phyloP scores from a whole-genome alignment of 1,140 invertebrate species.

The Thaumetopoea pityocampa region DNA sequence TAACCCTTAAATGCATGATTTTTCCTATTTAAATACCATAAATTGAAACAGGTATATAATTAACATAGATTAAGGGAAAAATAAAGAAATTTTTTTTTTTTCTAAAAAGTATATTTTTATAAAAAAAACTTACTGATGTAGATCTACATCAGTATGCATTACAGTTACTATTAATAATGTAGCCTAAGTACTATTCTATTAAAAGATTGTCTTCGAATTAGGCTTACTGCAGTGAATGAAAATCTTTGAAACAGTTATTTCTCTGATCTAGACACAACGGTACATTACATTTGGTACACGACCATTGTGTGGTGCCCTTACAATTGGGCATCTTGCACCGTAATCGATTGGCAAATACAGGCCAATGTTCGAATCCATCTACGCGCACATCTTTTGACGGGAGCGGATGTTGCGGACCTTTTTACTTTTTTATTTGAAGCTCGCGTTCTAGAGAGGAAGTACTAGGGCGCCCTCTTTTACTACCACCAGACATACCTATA shows the following conservation, averaged over 20 bases:
- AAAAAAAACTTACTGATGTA: slow-evolving; percentile 30
- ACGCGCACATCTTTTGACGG: slow-evolving; percentile 36
- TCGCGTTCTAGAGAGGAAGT: slow-evolving; percentile 29
- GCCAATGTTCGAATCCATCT: slow-evolving; percentile 42
- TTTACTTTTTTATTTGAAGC: slow-evolving; percentile 33
- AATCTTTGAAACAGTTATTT: slow-evolving; percentile 38
- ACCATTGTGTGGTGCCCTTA: slow-evolving; percentile 34
- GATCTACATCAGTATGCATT: slow-evolving; percentile 30
- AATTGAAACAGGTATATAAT: slow-evolving; percentile 27
- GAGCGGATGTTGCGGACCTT: slow-evolving; percentile 29
- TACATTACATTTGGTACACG: slow-evolving; percentile 32
- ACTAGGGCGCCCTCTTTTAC: slow-evolving; percentile 47
- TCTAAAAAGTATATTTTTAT: no score
- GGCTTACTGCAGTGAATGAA: no score
- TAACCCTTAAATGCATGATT: slow-evolving; percentile 25
- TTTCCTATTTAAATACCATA: slow-evolving; percentile 29
- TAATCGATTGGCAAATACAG: slow-evolving; percentile 33
- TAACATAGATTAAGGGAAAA: slow-evolving; percentile 28
- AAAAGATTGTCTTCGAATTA: slow-evolving; percentile 20
- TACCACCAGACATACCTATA: slow-evolving; percentile 32
- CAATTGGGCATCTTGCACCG: slow-evolving; percentile 32
- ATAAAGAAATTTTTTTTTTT: slow-evolving; percentile 22
- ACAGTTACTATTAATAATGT: slow-evolving; percentile 27
- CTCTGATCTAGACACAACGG: slow-evolving; percentile 33
- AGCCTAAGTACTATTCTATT: slow-evolving; percentile 22